Conservation (phyloP, 1,140 invertebrate genomes). For the Sinella curviseta region DNA sequence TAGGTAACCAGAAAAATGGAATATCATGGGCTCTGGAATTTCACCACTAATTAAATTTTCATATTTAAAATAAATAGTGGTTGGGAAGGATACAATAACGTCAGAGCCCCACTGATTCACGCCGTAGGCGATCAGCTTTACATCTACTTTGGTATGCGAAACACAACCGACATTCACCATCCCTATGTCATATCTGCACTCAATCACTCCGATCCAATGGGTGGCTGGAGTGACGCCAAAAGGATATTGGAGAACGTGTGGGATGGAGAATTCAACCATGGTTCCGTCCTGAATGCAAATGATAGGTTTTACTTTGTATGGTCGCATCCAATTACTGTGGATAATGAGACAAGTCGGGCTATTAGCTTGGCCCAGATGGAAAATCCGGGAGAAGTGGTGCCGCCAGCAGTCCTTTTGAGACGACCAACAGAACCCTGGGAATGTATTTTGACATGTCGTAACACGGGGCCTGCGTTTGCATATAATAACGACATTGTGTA, state of each 20-base stretch:
- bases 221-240: constrained; percentile 31
- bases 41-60: too few relatives aligned
- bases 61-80: background rate
- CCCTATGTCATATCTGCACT: constrained; percentile 36
- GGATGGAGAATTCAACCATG: background rate
- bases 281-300: background rate
- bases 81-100: constrained; percentile 16
- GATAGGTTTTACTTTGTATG: background rate
- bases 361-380: background rate
- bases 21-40: too few relatives aligned
- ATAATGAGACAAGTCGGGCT: too few relatives aligned
- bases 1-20: too few relatives aligned
- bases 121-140: constrained; percentile 31
- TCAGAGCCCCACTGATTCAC: constrained; percentile 40
- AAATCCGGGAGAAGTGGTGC: background rate
- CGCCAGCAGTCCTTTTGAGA: background rate
- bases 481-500: constrained; percentile 31
- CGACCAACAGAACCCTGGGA: background rate
- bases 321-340: background rate
- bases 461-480: constrained; percentile 39
- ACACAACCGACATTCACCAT: background rate
- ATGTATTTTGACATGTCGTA: background rate
- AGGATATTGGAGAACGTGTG: background rate
- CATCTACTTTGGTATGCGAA: constrained; percentile 41
- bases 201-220: constrained; percentile 33